Base-by-base conservation (phyloP, 2,888 invertebrate genomes). In the Halictus quadricinctus region DNA sequence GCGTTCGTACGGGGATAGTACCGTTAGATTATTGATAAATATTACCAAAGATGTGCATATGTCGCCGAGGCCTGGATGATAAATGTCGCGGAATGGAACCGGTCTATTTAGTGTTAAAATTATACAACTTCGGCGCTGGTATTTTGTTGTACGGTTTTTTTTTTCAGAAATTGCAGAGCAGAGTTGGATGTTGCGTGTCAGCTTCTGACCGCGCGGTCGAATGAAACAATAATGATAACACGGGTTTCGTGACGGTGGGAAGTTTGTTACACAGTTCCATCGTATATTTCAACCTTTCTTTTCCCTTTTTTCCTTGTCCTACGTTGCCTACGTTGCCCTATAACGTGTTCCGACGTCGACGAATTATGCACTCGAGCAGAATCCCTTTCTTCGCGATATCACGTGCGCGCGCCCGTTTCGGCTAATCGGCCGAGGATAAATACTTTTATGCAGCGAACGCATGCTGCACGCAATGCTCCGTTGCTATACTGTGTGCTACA, bases 161-260 rank as follows among this genome's bases (percentile, higher is more conserved):
- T 18, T 36, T 29, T 29, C 66, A 66, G 18, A 18, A 69, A 21
- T 18, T 41, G 15, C n/a, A 18, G 8, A 13, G 25, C 13, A 48
- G n/a, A 15, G 18, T 75, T 50, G 13, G 43, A n/a, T 21, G 7
- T 50, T n/a, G 15, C 18, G 41, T 54, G n/a, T 43, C 43, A 21
- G n/a, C 18, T 18, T 15, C n/a, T 13, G 21, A 25, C 29, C 15
- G 41, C 29, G 29, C 29, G 43, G 54, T 36, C 25, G 43, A 80
- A 75, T 85, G 77, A 76, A 80, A 78, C 64, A 80, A 78, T 83
- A 84, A 84, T 74, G 76, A 83, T 81, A 77, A 85, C 79, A 72
- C 60, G 64, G 18, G 46, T 72, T 79, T 73, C 84, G 84, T 80
- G 79, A 72, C n/a, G 48, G 41, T n/a, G 41, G 41, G 64, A 80